Conservation (phyloP, 2,113 vertebrate genomes). For the Pelodiscus sinensis region DNA sequence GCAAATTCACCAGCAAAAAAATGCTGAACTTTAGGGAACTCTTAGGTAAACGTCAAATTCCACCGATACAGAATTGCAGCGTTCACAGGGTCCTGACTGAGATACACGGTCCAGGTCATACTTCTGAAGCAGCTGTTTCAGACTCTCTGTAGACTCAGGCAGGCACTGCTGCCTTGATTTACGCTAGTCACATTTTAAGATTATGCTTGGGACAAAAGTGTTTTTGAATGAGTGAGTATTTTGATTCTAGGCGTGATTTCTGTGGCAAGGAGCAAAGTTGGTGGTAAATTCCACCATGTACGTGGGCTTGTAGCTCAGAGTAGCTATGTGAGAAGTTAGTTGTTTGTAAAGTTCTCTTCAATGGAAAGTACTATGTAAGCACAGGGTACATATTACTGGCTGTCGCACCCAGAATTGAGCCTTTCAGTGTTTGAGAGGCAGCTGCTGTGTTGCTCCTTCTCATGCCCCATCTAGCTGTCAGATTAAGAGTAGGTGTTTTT, state of each 20-base stretch:
- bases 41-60: not conserved
- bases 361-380: not conserved
- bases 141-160: not conserved
- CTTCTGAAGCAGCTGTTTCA: not conserved
- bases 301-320: not conserved
- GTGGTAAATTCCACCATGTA: not conserved
- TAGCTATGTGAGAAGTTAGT: not conserved
- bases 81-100: not conserved
- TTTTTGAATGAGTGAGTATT: not conserved
- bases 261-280: not conserved
- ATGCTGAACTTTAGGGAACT: not conserved
- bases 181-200: not conserved
- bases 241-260: not conserved
- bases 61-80: not conserved
- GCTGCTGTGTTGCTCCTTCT: not conserved
- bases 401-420: not conserved
- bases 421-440: not conserved
- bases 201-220: not conserved
- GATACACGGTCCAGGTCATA: not conserved
- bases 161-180: not conserved
- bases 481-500: slow-evolving; percentile 55
- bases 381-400: not conserved
- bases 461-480: not conserved
- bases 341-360: not conserved
- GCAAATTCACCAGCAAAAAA: not conserved